Evolutionary conservation across 2,888 invertebrate genomes (phyloP).

Genomic region (Agriopis marginaria): DNA sequence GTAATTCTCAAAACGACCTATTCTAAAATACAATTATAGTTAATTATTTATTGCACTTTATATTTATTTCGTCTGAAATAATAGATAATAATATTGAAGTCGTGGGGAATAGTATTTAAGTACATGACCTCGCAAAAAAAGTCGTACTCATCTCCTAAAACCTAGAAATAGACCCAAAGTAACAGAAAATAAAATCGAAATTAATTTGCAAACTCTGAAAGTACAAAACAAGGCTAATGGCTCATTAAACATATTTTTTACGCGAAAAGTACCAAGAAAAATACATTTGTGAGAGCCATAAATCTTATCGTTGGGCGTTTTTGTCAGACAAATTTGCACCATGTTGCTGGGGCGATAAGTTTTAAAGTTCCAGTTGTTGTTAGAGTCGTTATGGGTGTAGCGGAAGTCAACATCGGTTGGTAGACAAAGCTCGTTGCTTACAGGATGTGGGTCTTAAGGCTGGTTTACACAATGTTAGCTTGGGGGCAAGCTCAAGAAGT

Average conservation of each 20-base stretch:
- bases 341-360: constrained; percentile 45
- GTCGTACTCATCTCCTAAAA: neutral
- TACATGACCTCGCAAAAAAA: no score
- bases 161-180: neutral
- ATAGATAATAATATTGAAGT: no score
- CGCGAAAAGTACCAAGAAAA: constrained; percentile 49
- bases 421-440: constrained; percentile 63
- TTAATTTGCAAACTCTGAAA: constrained; percentile 21
- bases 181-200: constrained; percentile 16
- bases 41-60: no score
- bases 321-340: constrained; percentile 43
- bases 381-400: constrained; percentile 23
- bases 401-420: constrained; percentile 44
- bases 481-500: neutral
- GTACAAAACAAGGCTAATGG: constrained; percentile 52
- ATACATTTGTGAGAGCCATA: constrained; percentile 73
- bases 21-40: no score
- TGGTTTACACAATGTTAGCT: constrained; percentile 19
- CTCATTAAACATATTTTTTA: constrained; percentile 68
- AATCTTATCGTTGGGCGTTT: constrained; percentile 59
- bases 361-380: constrained; percentile 34
- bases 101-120: no score
- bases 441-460: constrained; percentile 53
- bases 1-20: no score
- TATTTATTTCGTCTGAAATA: no score